These are phyloP conservation scores for Sebastes ruberrimus DNA, from an alignment of 2,797 vertebrate species.

Conservation along the genomic window DNA sequence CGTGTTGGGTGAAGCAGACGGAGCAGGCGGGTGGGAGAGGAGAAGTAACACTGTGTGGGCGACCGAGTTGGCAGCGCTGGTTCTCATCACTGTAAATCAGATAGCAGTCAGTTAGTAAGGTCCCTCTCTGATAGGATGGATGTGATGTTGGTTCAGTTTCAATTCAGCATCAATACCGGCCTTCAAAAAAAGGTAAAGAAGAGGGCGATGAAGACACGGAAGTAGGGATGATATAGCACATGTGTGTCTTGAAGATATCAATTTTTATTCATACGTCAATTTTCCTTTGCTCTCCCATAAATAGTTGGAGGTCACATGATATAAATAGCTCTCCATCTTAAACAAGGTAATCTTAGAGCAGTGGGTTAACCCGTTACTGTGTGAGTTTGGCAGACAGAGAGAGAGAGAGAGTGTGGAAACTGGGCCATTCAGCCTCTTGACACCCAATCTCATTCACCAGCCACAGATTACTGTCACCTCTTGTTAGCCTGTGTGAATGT, in stretches of 20 bases:
- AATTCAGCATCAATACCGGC: neutral
- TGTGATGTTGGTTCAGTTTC: neutral
- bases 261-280: neutral
- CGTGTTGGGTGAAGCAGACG: constrained; percentile 46
- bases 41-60: constrained; percentile 31
- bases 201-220: neutral
- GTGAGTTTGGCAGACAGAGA: neutral
- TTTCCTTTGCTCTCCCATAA: neutral
- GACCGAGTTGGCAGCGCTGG: constrained; percentile 37
- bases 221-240: neutral
- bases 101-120: neutral
- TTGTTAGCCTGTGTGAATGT: constrained; percentile 9
- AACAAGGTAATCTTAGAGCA: constrained; percentile 39
- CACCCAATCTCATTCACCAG: constrained; percentile 53
- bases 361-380: constrained; percentile 27
- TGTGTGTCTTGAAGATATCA: neutral
- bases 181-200: neutral
- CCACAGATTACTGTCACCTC: constrained; percentile 62
- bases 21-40: constrained; percentile 53
- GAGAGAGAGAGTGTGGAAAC: constrained; percentile 16
- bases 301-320: constrained; percentile 38
- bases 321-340: constrained; percentile 38
- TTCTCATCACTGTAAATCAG: constrained; percentile 24
- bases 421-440: constrained; percentile 49
- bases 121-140: neutral